phyloP scores from a whole-genome alignment of 1,140 invertebrate species.

The Globodera ellingtonae region DNA sequence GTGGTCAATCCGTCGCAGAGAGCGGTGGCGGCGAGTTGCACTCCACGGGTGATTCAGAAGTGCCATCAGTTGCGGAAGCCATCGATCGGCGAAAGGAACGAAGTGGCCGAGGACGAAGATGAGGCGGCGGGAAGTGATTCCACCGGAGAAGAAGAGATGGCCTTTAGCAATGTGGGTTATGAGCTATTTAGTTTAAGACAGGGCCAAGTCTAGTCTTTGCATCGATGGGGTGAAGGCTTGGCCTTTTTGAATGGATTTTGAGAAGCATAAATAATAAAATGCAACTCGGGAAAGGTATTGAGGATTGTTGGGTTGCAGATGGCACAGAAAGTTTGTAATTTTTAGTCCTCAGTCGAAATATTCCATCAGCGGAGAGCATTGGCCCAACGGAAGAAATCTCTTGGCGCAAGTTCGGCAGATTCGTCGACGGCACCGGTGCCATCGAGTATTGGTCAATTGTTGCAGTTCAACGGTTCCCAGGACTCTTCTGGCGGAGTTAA shows the following conservation, averaged over 20 bases:
- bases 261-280: not conserved
- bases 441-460: not conserved
- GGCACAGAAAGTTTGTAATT: not conserved
- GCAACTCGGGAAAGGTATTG: not conserved
- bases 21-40: slow-evolving; percentile 12
- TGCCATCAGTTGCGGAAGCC: not conserved
- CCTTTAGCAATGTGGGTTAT: not conserved
- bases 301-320: no score
- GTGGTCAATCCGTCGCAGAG: slow-evolving; percentile 16
- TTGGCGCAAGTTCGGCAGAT: slow-evolving; percentile 1
- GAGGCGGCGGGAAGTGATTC: slow-evolving; percentile 26
- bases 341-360: not conserved
- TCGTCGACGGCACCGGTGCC: not conserved
- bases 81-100: not conserved
- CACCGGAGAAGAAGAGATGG: not conserved
- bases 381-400: not conserved
- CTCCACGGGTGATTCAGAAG: slow-evolving; percentile 25
- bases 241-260: not conserved
- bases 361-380: not conserved
- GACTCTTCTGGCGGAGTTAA: slow-evolving; percentile 8
- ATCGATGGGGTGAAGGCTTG: not conserved
- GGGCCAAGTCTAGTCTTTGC: no score
- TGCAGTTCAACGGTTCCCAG: not conserved
- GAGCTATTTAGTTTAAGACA: no score
- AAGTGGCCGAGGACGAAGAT: slow-evolving; percentile 10